phyloP scores from a whole-genome alignment of 30 jellyfish, hydroid and myxozoan genomes.

The Turritopsis dohrnii region DNA sequence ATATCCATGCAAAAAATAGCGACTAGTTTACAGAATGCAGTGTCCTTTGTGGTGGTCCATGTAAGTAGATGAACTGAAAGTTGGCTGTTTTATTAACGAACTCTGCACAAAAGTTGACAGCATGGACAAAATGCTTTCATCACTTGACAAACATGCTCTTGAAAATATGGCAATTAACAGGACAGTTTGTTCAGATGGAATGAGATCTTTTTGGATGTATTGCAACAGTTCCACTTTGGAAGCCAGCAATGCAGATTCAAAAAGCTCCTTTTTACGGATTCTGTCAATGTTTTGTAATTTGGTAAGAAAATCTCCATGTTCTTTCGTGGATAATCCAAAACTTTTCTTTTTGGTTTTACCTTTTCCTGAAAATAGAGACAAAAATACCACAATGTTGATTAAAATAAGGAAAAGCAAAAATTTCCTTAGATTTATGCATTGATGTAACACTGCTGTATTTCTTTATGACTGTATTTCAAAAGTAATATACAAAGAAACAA shows the following conservation, averaged over 20 bases:
- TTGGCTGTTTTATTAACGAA: neutral
- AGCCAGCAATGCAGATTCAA: neutral
- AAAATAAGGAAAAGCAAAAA: neutral
- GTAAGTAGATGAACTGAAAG: neutral
- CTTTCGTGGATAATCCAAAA: neutral
- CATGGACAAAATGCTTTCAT: constrained; percentile 9
- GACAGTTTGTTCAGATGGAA: constrained; percentile 4
- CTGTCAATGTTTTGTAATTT: neutral
- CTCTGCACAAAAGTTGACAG: neutral
- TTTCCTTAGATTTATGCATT: too few relatives aligned
- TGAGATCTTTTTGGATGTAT: neutral
- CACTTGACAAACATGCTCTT: constrained; percentile 10
- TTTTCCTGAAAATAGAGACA: neutral
- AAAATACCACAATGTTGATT: neutral
- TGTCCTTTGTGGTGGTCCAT: neutral
- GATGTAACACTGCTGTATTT: too few relatives aligned
- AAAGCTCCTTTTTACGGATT: neutral
- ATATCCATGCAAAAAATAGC: neutral
- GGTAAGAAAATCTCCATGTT: neutral
- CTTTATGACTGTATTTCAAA: too few relatives aligned
- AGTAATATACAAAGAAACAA: too few relatives aligned
- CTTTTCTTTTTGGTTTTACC: neutral
- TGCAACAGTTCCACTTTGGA: neutral
- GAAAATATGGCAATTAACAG: neutral
- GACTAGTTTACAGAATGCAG: neutral